Base-by-base conservation (phyloP, 2,797 vertebrate genomes). In the Chlorospingus flavigularis region DNA sequence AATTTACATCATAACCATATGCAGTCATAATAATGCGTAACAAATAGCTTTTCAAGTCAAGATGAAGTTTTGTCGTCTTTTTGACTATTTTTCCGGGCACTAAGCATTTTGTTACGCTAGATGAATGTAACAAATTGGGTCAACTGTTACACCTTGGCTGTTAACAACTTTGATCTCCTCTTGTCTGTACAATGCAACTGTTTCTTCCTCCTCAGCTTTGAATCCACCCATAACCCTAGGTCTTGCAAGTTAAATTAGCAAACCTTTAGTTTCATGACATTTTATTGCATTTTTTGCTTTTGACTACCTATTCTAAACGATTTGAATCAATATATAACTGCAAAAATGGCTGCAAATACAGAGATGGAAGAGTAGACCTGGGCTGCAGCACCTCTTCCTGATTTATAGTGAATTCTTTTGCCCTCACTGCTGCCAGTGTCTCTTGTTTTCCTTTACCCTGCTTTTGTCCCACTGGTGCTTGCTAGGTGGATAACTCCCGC, bases 201-300 rank as follows among this genome's bases (percentile, higher is more conserved):
- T 68, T 68, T 43, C 18, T 70, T 50, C 10, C 39, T 81, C 62
- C n/a, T 68, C 54, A n/a, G 39, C 14, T 77, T 84, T 57, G 47
- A 60, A 70, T 47, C 35, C 2, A 0, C 5, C 2, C 3, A 1
- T 51, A 77, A 33, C 12, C 7, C 1, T 60, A 53, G 26, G 3
- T 72, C 26, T 74, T 77, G 11, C 12, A 57, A 63, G 45, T 7
- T 83, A 21, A 79, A 66, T 66, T 60, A 87, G 13, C 13, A 63
- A 37, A 37, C 25, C 4, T 65, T 77, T 78, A 51, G 62, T 84
- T 86, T 81, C 16, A 4, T 67, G 33, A 25, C 4, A 1, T 48
- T 70, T 66, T 70, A 28, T 58, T 82, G 24, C 3, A 9, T 55
- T 5, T 25, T 40, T 80, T n/a, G 14, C 13, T 48, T 82, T 68